Evolutionary conservation across 2,113 vertebrate species (phyloP).

Genomic region (Lathamus discolor): DNA sequence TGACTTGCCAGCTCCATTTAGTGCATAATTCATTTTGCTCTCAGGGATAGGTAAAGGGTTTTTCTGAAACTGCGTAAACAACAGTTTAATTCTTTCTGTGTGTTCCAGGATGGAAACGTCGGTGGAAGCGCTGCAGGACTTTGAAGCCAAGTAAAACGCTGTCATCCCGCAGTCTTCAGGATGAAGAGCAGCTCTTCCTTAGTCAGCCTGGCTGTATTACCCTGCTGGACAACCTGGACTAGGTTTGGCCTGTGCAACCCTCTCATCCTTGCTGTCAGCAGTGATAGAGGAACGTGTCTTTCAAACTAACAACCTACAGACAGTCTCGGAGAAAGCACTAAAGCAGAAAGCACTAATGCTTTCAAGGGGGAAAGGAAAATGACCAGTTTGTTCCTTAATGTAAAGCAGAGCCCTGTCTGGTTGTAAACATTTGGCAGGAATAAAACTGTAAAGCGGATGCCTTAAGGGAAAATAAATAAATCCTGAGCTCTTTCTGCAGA

Average conservation of each 20-base stretch:
- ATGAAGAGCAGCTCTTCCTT: background rate
- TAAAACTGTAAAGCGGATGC: background rate
- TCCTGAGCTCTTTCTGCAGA: background rate
- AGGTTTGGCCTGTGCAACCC: background rate
- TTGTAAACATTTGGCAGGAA: background rate
- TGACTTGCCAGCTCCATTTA: background rate
- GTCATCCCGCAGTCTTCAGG: background rate
- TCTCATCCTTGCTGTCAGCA: background rate
- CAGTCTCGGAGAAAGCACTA: background rate
- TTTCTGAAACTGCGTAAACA: background rate
- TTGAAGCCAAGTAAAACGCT: background rate
- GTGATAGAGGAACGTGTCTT: background rate
- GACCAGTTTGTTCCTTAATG: background rate
- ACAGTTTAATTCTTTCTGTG: background rate
- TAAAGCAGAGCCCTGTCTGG: background rate
- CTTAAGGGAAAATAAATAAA: background rate
- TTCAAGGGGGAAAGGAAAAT: background rate
- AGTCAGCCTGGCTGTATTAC: background rate
- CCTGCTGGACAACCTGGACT: background rate
- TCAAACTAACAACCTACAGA: accelerated
- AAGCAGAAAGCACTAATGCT: background rate
- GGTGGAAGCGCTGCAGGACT: background rate
- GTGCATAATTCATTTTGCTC: background rate
- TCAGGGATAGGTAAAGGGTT: background rate
- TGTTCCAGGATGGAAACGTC: slow-evolving; percentile 17